These are phyloP conservation scores for Physocephala rufipes DNA, from an alignment of 2,888 invertebrate species.

Conservation along the genomic window DNA sequence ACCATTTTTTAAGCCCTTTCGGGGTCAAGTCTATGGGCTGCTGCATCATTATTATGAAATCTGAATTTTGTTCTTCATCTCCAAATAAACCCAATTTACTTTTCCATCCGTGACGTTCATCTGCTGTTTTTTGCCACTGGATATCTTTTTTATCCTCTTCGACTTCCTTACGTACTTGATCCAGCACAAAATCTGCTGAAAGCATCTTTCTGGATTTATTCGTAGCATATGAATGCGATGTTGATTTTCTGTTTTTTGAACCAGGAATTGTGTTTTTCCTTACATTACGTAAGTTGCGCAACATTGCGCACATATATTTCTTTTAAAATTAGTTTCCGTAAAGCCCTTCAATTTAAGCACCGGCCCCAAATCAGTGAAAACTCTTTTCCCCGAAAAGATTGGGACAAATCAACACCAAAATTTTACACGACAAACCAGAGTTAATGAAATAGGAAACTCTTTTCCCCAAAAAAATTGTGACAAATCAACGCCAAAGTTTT, in stretches of 20 bases:
- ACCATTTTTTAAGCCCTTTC: constrained; percentile 70
- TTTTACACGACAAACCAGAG: no score
- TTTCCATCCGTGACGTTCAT: constrained; percentile 70
- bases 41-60: constrained; percentile 66
- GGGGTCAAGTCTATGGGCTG: constrained; percentile 68
- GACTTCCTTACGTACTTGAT: constrained; percentile 55
- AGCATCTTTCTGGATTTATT: constrained; percentile 31
- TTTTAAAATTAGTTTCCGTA: neutral
- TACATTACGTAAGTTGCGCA: neutral
- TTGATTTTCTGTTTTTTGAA: neutral
- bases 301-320: neutral
- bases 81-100: constrained; percentile 70
- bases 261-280: neutral
- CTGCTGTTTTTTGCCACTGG: constrained; percentile 73
- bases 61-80: constrained; percentile 67
- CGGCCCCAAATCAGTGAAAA: no score
- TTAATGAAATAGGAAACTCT: no score
- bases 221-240: neutral
- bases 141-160: constrained; percentile 66
- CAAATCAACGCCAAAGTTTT: no score
- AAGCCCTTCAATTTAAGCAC: no score
- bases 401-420: no score
- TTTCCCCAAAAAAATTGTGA: no score
- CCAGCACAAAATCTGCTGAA: constrained; percentile 46
- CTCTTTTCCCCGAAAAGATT: no score